Evolutionary conservation across 1,140 invertebrate species (phyloP).

Genomic region (Zaprionus camerounensis): DNA sequence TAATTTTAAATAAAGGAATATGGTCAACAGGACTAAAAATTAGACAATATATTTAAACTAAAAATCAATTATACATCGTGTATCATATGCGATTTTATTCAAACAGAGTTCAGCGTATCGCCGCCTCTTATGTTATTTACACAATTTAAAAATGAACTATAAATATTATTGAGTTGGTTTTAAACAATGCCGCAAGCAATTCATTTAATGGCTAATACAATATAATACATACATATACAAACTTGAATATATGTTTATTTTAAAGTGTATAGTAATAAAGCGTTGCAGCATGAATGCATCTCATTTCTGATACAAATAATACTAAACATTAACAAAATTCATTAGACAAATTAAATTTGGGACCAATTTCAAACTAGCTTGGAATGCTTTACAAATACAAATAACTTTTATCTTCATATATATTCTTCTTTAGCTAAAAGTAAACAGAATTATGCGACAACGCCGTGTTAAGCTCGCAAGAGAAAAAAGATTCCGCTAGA

Average conservation of each 20-base stretch:
- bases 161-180: constrained; percentile 34
- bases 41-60: neutral
- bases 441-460: constrained; percentile 41
- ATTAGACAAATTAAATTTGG: constrained; percentile 73
- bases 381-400: constrained; percentile 76
- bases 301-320: constrained; percentile 61
- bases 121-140: constrained; percentile 55
- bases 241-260: constrained; percentile 46
- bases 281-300: constrained; percentile 39
- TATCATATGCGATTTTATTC: constrained; percentile 68
- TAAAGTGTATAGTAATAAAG: constrained; percentile 38
- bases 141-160: constrained; percentile 67
- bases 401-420: constrained; percentile 10
- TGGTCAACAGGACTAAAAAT: no score
- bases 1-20: neutral
- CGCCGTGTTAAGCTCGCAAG: constrained; percentile 11
- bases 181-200: constrained; percentile 53
- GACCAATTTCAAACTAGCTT: constrained; percentile 72
- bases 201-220: constrained; percentile 69
- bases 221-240: constrained; percentile 36
- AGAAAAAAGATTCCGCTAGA: constrained; percentile 38
- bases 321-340: constrained; percentile 66
- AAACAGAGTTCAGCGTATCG: constrained; percentile 57
- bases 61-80: constrained; percentile 11
- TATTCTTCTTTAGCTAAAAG: constrained; percentile 33